Evolutionary conservation across 2,888 invertebrate genomes (phyloP).

Genomic region (Zygogramma bicolorata): DNA sequence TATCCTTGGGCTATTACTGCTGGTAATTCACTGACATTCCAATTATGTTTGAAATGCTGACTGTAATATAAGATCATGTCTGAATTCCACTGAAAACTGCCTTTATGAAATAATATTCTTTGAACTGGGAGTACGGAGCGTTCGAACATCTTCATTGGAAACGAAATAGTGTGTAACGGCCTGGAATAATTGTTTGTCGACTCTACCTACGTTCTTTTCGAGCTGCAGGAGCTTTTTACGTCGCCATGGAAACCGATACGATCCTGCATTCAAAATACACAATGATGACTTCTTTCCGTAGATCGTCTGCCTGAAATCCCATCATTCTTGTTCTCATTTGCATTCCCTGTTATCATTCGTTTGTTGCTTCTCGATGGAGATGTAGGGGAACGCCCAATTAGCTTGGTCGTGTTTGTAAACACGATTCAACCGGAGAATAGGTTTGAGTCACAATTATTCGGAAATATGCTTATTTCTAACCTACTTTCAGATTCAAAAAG

Average conservation of each 20-base stretch:
- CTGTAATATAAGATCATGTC: no score
- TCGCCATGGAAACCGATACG: background rate
- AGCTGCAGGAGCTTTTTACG: background rate
- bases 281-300: constrained; percentile 29
- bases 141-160: background rate
- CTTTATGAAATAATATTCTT: no score
- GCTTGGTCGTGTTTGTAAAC: background rate
- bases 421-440: no score
- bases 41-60: no score
- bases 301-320: constrained; percentile 19
- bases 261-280: background rate
- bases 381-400: constrained; percentile 10
- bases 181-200: background rate
- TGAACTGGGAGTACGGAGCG: background rate
- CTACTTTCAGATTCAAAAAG: no score
- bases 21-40: no score
- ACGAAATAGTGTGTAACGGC: background rate
- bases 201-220: background rate
- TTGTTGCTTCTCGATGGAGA: background rate
- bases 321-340: constrained; percentile 30
- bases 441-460: no score
- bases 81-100: no score
- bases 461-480: no score
- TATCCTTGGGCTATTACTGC: no score
- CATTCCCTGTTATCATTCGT: constrained; percentile 18